Evolutionary conservation across 2,113 vertebrate genomes (phyloP).

Genomic region (Oryzias woworae): DNA sequence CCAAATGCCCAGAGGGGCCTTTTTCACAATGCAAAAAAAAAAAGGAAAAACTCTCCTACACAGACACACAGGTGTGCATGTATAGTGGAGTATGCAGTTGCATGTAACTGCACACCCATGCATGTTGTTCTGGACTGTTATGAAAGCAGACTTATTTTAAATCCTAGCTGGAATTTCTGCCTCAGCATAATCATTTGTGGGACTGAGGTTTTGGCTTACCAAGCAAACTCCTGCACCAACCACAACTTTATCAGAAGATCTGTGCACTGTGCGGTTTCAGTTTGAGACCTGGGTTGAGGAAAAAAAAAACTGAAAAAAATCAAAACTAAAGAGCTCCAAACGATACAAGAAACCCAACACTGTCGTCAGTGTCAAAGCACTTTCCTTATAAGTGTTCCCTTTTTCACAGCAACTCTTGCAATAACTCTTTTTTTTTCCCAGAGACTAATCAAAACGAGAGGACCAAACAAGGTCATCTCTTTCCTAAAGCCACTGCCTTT

Average conservation of each 20-base stretch:
- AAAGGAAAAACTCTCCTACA: background rate
- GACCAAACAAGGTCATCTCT: slow-evolving; percentile 31
- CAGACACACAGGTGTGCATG: slow-evolving; percentile 1
- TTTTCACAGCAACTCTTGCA: slow-evolving; percentile 16
- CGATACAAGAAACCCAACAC: slow-evolving; percentile 17
- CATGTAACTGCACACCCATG: background rate
- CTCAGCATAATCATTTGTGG: slow-evolving; percentile 55
- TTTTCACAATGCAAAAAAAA: slow-evolving; percentile 24
- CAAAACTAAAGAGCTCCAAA: slow-evolving; percentile 8
- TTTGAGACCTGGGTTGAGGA: slow-evolving; percentile 24
- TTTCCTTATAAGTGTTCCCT: slow-evolving; percentile 11
- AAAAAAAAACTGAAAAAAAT: background rate
- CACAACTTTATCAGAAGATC: slow-evolving; percentile 57
- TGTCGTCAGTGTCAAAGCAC: slow-evolving; percentile 10
- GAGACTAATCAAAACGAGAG: slow-evolving; percentile 34
- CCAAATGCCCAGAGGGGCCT: slow-evolving; percentile 58
- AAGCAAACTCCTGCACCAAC: slow-evolving; percentile 53
- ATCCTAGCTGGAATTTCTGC: slow-evolving; percentile 45
- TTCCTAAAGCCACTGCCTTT: slow-evolving; percentile 47
- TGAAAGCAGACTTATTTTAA: slow-evolving; percentile 53
- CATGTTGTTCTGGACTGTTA: slow-evolving; percentile 39
- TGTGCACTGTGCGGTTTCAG: slow-evolving; percentile 39
- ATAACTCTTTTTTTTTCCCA: slow-evolving; percentile 14
- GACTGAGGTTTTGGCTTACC: slow-evolving; percentile 55
- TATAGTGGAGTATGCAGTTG: background rate